Evolutionary conservation across 2,797 vertebrate genomes (phyloP).

Genomic region (Sebastiscus albofasciatus): DNA sequence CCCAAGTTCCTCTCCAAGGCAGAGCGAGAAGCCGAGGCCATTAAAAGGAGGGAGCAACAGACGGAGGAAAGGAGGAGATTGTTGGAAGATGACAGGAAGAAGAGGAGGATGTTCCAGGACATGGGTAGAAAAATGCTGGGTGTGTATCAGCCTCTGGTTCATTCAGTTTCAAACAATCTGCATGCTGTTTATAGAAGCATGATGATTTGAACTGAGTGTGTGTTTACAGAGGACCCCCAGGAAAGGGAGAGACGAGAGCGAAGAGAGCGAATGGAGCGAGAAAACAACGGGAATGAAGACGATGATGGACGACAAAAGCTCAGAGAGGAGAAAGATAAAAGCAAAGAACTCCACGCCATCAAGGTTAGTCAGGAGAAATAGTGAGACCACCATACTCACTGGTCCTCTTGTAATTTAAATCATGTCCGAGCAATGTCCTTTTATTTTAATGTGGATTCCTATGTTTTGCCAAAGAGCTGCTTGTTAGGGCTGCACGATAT

Average conservation of each 20-base stretch:
- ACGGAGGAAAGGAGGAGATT: conserved; percentile 89
- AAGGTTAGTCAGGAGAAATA: conserved; percentile 81
- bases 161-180: neutral
- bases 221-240: conserved; percentile 92
- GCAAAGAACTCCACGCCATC: conserved; percentile 96
- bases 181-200: neutral
- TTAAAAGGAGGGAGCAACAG: conserved; percentile 90
- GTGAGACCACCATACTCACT: neutral
- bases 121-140: conserved; percentile 97
- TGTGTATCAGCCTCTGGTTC: conserved; percentile 59
- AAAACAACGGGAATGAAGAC: conserved; percentile 95
- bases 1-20: conserved; percentile 97
- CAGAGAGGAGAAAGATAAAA: conserved; percentile 96
- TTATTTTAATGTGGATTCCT: neutral
- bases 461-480: neutral
- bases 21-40: conserved; percentile 92
- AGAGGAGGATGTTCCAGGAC: conserved; percentile 95
- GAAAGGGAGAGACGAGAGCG: conserved; percentile 94
- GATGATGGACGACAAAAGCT: conserved; percentile 96
- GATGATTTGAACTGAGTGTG: neutral
- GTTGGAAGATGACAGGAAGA: conserved; percentile 94
- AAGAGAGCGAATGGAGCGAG: conserved; percentile 94
- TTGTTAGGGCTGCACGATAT: neutral
- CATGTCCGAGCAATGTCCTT: neutral
- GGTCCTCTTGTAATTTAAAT: neutral